Evolutionary conservation across 2,797 vertebrate genomes (phyloP), one percentile per base, ranked within the genome.

Genomic region (Scyliorhinus canicula): DNA sequence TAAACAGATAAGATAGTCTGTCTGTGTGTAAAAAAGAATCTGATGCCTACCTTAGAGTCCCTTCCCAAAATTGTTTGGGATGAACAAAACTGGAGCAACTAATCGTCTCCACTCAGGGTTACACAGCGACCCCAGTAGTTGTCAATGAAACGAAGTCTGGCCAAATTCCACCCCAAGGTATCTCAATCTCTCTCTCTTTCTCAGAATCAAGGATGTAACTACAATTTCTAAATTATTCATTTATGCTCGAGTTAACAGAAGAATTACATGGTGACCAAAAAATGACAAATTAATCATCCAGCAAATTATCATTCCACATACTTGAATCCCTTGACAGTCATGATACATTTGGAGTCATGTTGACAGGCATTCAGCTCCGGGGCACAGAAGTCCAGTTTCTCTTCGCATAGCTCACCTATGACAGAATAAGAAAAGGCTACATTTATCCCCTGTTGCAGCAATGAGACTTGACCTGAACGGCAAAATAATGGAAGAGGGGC

Each of bases 341-440:
- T 96, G 96, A 99, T 99, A 96, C 99, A 99, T 97, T 99, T 99
- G 91, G 99, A 99, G 96, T 99, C 98, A 3, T 99, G 99, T 95
- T 99, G 98, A 97, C 99, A 99, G n/a, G 97, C 98, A 96, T 99
- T 99, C 96, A 99, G 96, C 95, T 99, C 99, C 69, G 98, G 98
- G 96, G 98, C 98, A 95, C 99, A 99, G 97, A 99, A 99, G 97
- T 99, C 98, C 96, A 99, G 96, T 96, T 99, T 99, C 97, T 99
- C 99, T 95, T 99, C 99, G 96, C 99, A 99, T 65, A 99, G 96
- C 96, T 99, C 99, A 86, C 99, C 99, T 99, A 97, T 93, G 97
- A 98, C 95, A 97, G 14, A 97, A 96, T 96, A 95, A 95, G 0
- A 21, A 95, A 90, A 69, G 95, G 95, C 74, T 95, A 35, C 55